Conservation (phyloP, 2,113 vertebrate species). For the Notothenia rossii region DNA sequence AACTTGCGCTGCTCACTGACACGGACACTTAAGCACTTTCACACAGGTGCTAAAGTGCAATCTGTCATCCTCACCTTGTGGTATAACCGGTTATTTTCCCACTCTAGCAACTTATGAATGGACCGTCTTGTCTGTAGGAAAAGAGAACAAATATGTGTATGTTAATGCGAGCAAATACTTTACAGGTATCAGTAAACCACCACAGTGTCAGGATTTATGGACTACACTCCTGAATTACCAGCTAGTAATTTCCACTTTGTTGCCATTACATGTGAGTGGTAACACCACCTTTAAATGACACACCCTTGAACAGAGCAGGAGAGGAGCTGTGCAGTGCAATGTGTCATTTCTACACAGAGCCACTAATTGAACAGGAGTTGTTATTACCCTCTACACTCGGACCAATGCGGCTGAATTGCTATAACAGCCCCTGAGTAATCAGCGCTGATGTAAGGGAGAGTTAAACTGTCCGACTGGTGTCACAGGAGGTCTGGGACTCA, state of each 20-base stretch:
- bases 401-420: slow-evolving; percentile 58
- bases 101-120: slow-evolving; percentile 98
- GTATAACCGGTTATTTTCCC: slow-evolving; percentile 99
- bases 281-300: slow-evolving; percentile 65
- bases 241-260: slow-evolving; percentile 81
- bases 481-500: slow-evolving; percentile 80
- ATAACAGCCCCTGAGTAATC: slow-evolving; percentile 69
- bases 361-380: slow-evolving; percentile 63
- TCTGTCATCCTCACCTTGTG: slow-evolving; percentile 90
- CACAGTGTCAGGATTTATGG: slow-evolving; percentile 76
- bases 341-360: slow-evolving; percentile 66
- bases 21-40: slow-evolving; percentile 49
- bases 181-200: slow-evolving; percentile 73
- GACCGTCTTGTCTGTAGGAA: slow-evolving; percentile 93
- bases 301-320: slow-evolving; percentile 51
- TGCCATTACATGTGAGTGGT: slow-evolving; percentile 70
- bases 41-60: slow-evolving; percentile 39
- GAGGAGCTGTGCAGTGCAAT: slow-evolving; percentile 37
- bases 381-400: slow-evolving; percentile 61
- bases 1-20: slow-evolving; percentile 42
- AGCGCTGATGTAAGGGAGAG: slow-evolving; percentile 65
- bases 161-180: slow-evolving; percentile 36
- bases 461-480: slow-evolving; percentile 45
- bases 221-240: slow-evolving; percentile 78
- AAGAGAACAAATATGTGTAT: slow-evolving; percentile 49